Evolutionary conservation across 64 coral and sea anemone genomes (phyloP).

Genomic region (Porites australiensis): DNA sequence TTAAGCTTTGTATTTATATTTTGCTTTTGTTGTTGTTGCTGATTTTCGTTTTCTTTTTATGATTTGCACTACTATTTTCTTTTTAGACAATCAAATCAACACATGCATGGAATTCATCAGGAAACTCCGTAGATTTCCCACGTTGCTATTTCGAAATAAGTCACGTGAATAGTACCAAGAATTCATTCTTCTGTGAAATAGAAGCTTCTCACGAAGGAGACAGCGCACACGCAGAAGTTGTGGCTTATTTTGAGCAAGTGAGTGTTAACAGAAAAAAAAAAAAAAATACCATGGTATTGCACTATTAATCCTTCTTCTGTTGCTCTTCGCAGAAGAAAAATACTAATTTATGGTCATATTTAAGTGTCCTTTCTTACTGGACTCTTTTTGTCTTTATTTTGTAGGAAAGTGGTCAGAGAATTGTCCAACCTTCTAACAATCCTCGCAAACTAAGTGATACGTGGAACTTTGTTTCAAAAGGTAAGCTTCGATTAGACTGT

Average conservation of each 20-base stretch:
- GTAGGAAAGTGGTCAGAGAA: neutral
- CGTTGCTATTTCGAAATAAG: slow-evolving; percentile 2
- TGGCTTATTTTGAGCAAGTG: slow-evolving; percentile 28
- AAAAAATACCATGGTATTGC: neutral
- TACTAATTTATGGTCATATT: neutral
- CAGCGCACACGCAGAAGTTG: neutral
- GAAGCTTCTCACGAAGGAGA: slow-evolving; percentile 28
- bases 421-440: neutral
- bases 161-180: slow-evolving; percentile 1
- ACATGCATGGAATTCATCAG: neutral
- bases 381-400: neutral
- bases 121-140: neutral
- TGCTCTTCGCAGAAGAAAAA: neutral
- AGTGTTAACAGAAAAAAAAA: neutral
- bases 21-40: too few species aligned
- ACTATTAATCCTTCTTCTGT: too few species aligned
- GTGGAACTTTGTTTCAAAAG: neutral
- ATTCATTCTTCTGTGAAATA: slow-evolving; percentile 34
- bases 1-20: too few species aligned
- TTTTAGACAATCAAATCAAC: slow-evolving; percentile 18
- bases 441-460: neutral
- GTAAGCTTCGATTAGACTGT: neutral
- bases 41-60: neutral
- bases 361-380: neutral
- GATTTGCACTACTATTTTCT: neutral